Percentiles rank a stretch among this genome's conserved stretches.
Conservation (phyloP, 2,113 vertebrate species). For the Labeo catla region DNA sequence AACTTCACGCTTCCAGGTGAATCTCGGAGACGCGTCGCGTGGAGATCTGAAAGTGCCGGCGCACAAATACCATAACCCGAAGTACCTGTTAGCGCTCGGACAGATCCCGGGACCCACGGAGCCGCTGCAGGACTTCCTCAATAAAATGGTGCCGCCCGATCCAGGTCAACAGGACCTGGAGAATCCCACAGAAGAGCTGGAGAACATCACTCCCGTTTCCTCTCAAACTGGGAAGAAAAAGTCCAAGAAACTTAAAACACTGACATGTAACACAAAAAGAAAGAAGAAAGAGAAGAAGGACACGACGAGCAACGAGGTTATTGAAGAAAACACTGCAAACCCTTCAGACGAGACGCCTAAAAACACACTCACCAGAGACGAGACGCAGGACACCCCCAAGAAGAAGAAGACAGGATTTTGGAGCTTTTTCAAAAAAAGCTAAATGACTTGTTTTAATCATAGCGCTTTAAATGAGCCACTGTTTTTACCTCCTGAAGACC, state of each 20-base stretch:
- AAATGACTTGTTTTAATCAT: background rate
- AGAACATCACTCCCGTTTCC: slow-evolving; percentile 30
- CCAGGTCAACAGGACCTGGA: slow-evolving; percentile 3
- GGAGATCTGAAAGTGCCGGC: slow-evolving; percentile 78
- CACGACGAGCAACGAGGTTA: background rate
- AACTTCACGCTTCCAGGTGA: slow-evolving; percentile 77
- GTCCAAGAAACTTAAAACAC: background rate
- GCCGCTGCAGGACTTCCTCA: slow-evolving; percentile 47
- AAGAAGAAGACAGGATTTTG: slow-evolving; percentile 27
- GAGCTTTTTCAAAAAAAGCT: background rate
- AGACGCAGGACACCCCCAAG: slow-evolving; percentile 21
- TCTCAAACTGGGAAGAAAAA: background rate
- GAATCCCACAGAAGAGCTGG: slow-evolving; percentile 54
- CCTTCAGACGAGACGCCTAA: background rate
- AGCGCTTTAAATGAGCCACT: background rate
- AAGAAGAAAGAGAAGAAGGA: slow-evolving; percentile 6
- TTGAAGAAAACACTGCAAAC: background rate
- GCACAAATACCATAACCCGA: slow-evolving; percentile 92
- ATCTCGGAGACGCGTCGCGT: slow-evolving; percentile 64
- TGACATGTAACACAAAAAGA: background rate
- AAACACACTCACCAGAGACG: background rate
- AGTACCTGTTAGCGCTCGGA: slow-evolving; percentile 83
- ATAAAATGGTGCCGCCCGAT: background rate
- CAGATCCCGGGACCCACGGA: slow-evolving; percentile 6
- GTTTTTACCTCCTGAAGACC: background rate